These are phyloP conservation scores for Argyrosomus japonicus DNA, from an alignment of 2,113 vertebrate genomes.

Conservation along the genomic window DNA sequence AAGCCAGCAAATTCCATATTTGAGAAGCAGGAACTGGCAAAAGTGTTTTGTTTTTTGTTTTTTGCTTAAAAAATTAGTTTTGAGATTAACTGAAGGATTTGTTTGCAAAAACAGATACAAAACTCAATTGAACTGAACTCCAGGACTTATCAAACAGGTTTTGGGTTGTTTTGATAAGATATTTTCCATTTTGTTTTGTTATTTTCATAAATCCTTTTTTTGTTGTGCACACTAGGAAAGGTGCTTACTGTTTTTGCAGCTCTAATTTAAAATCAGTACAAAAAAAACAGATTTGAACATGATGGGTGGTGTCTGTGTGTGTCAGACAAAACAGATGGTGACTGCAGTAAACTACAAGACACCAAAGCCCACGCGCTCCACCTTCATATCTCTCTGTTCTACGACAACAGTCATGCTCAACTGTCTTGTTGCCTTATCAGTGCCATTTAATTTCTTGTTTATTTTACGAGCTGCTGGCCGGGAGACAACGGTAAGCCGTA, in stretches of 20 bases:
- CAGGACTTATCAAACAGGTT: too few relatives aligned
- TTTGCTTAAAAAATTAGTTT: too few relatives aligned
- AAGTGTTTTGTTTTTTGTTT: neutral
- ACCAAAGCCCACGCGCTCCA: constrained; percentile 8
- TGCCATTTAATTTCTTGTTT: constrained; percentile 37
- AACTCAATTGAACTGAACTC: too few relatives aligned
- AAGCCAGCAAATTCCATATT: neutral
- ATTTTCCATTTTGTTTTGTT: too few relatives aligned
- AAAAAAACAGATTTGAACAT: neutral
- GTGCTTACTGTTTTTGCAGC: too few relatives aligned
- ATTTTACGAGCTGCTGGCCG: constrained; percentile 20
- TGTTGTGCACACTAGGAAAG: too few relatives aligned
- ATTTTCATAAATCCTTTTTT: too few relatives aligned
- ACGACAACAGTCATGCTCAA: constrained; percentile 1
- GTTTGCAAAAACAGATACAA: too few relatives aligned
- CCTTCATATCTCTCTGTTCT: constrained; percentile 22
- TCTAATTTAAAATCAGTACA: neutral
- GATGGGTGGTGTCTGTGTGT: neutral
- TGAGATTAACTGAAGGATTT: too few relatives aligned
- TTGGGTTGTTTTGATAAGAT: too few relatives aligned
- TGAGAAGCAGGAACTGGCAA: neutral
- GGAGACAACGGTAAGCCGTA: constrained; percentile 35
- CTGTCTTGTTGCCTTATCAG: constrained; percentile 50
- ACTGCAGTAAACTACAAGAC: neutral
- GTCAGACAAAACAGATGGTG: neutral